phyloP scores from a whole-genome alignment of 2,888 invertebrate genomes.

The Galerucella pusilla region DNA sequence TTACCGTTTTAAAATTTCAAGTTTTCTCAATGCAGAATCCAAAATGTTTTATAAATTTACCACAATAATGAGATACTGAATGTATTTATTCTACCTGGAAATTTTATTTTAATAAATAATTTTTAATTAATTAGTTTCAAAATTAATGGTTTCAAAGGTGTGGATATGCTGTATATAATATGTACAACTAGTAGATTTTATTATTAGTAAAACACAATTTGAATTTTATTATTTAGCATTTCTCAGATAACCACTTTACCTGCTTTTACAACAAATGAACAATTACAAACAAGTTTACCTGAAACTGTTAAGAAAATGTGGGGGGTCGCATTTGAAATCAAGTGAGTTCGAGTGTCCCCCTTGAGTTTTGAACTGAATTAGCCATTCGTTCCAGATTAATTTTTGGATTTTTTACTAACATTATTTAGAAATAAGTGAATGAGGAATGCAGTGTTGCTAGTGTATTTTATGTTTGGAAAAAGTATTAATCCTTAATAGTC shows the following conservation, averaged over 20 bases:
- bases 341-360: constrained; percentile 47
- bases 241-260: constrained; percentile 51
- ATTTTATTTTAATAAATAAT: no score
- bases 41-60: no score
- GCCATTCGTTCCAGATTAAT: background rate
- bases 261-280: constrained; percentile 54
- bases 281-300: constrained; percentile 52
- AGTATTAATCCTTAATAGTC: background rate
- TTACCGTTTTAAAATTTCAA: no score
- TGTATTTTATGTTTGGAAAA: background rate
- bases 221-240: constrained; percentile 46
- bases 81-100: no score
- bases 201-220: constrained; percentile 8
- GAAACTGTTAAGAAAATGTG: constrained; percentile 53
- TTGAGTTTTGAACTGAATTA: background rate
- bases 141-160: background rate
- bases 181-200: background rate
- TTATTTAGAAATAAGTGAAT: background rate
- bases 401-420: constrained; percentile 3
- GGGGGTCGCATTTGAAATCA: constrained; percentile 52
- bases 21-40: no score
- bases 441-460: background rate
- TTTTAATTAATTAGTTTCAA: no score
- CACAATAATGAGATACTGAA: no score
- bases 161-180: constrained; percentile 23